These are phyloP conservation scores for Porites cylindrica DNA, from an alignment of 92 coral and sea anemone genomes.

Conservation along the genomic window DNA sequence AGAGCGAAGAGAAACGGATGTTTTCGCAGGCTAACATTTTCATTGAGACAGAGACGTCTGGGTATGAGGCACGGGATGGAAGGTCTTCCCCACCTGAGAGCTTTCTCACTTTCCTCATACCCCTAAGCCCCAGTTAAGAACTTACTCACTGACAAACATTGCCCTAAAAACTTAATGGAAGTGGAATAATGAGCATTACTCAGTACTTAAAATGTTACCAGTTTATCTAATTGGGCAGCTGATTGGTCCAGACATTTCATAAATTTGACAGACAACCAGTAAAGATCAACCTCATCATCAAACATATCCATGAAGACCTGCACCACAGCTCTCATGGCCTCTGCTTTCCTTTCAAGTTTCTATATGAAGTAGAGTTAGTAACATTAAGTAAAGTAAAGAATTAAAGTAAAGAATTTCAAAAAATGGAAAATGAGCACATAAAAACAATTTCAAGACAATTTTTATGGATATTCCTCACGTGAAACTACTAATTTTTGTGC, in stretches of 20 bases:
- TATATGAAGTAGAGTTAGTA: not conserved
- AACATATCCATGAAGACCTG: slow-evolving; percentile 88
- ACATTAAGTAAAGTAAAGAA: not conserved
- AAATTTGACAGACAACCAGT: slow-evolving; percentile 87
- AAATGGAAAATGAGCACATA: too few relatives aligned
- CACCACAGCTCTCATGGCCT: slow-evolving; percentile 76
- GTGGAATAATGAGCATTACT: not conserved
- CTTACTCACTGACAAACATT: too few relatives aligned
- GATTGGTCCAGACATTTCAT: slow-evolving; percentile 81
- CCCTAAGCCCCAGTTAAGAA: too few relatives aligned
- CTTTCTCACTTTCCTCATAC: too few relatives aligned
- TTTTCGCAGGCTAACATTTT: too few relatives aligned
- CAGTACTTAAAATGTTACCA: slow-evolving; percentile 55
- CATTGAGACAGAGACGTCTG: too few relatives aligned
- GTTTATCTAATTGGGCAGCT: slow-evolving; percentile 72
- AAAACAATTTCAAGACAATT: not conserved
- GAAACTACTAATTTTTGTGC: too few relatives aligned
- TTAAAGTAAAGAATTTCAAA: too few relatives aligned
- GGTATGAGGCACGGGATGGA: too few relatives aligned
- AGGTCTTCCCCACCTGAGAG: too few relatives aligned
- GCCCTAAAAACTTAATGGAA: too few relatives aligned
- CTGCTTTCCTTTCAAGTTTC: slow-evolving; percentile 72
- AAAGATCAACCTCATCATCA: slow-evolving; percentile 87
- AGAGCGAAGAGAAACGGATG: too few relatives aligned
- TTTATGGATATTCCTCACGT: not conserved